Base-by-base conservation (phyloP, 2,797 vertebrate genomes). In the Bradypodion ventrale region DNA sequence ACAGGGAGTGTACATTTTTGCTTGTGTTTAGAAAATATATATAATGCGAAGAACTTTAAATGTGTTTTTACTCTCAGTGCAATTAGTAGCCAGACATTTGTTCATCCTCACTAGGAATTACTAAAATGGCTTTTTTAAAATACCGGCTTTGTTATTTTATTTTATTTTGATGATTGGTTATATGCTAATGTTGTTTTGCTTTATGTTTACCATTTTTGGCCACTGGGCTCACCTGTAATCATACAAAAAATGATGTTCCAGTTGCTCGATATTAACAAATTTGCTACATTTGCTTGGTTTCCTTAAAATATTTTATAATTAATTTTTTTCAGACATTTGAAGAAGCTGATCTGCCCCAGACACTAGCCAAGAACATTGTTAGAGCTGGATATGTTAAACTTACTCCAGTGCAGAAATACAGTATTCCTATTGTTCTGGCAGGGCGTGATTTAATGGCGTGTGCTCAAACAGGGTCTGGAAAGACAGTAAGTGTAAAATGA, bases 401-500 rank as follows among this genome's bases (percentile, higher is more conserved):
- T 44, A 99, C 98, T 7, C 98, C 98, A 1, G 98, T 99, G 85
- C 99, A 99, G 90, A 99, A 99, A 83, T 95, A 99, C n/a, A 97
- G 98, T 83, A 98, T 99, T 89, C 98, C 99, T 5, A 97, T 99
- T 87, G 91, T 98, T 83, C 88, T 96, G 75, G 96, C 97, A 0
- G 97, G 97, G 83, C 95, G 98, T 63, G 99, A 99, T 91, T 95
- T 99, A 83, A 99, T 99, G 98, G 98, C 99, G 5, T 99, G 98
- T 88, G 98, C 98, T 12, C 99, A 99, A 85, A 99, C 98, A 0
- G 99, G 98, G 62, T 99, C 98, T 7, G 98, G 98, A 4, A 99
- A 99, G 95, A 99, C 98, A 72, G 98, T 98, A 93, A 97, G 97
- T 82, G 1, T 81, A 21, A 72, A 75, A 6, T 76, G 21, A 52